Evolutionary conservation across 35 echinoderm and acorn worm species (phyloP).

Genomic region (Apostichopus parvimensis): DNA sequence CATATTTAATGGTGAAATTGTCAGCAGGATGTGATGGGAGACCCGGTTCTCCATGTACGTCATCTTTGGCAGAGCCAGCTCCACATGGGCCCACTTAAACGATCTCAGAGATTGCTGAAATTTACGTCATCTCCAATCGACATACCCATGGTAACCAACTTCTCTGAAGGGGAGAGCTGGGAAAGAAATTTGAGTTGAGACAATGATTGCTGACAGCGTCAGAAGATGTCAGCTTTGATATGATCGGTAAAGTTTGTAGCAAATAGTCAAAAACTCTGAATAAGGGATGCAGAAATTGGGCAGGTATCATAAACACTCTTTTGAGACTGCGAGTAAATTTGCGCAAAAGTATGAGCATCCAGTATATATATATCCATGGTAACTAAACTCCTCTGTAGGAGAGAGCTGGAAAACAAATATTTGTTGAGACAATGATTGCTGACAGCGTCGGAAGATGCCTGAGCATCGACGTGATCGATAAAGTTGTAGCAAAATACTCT

Average conservation of each 20-base stretch:
- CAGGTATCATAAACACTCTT: too few relatives aligned
- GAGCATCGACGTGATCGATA: not conserved
- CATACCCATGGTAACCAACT: conserved; percentile 43
- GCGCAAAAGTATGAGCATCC: too few relatives aligned
- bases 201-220: conserved; percentile 17
- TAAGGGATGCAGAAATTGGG: not conserved
- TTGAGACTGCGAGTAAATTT: too few relatives aligned
- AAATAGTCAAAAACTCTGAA: not conserved
- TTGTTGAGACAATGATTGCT: conserved; percentile 15
- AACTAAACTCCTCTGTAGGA: conserved; percentile 14
- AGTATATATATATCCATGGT: not conserved
- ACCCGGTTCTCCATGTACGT: not conserved
- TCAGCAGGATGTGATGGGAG: not conserved
- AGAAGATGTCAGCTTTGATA: conserved; percentile 12
- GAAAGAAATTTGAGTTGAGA: not conserved
- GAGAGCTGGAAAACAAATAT: not conserved
- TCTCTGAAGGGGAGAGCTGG: not conserved
- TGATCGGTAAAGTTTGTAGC: not conserved
- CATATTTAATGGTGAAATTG: not conserved
- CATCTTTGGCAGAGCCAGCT: not conserved
- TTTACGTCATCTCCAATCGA: conserved; percentile 42
- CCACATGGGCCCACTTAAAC: conserved; percentile 47
- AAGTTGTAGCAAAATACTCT: not conserved
- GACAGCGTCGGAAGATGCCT: conserved; percentile 7
- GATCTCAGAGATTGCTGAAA: conserved; percentile 37